phyloP scores from a whole-genome alignment of 2,113 vertebrate genomes.

The Pedionomus torquatus region DNA sequence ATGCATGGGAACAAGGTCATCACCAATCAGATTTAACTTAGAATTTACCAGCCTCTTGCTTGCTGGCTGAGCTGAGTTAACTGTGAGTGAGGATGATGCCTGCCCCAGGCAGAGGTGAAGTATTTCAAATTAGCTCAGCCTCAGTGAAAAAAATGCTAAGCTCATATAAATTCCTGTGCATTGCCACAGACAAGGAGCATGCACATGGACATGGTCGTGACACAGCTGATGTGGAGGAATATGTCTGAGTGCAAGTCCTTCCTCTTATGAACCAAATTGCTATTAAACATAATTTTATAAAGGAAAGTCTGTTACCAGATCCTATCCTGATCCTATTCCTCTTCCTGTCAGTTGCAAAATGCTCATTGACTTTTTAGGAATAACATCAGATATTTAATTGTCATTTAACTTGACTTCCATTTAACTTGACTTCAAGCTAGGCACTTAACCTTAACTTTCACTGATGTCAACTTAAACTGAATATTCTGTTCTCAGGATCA shows the following conservation, averaged over 20 bases:
- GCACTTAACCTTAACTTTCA: neutral
- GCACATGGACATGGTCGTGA: accelerated
- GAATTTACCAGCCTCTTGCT: accelerated
- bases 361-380: neutral
- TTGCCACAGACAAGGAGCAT: neutral
- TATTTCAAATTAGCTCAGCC: neutral
- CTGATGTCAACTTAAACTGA: neutral
- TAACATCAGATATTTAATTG: neutral
- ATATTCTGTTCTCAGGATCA: neutral
- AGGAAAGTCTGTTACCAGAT: neutral
- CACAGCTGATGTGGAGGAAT: neutral
- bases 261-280: neutral
- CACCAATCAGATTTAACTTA: neutral
- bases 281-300: neutral
- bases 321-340: neutral
- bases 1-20: neutral
- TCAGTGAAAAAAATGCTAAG: neutral
- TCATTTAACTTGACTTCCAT: neutral
- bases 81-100: accelerated
- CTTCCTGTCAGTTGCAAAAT: neutral
- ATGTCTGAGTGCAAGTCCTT: neutral
- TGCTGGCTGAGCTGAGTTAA: neutral
- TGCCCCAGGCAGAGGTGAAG: neutral
- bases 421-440: neutral
- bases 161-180: neutral